Percentiles rank a stretch among this genome's conserved stretches.
Evolutionary conservation across 2,888 invertebrate genomes (phyloP).

Genomic region (Homarus gammarus): DNA sequence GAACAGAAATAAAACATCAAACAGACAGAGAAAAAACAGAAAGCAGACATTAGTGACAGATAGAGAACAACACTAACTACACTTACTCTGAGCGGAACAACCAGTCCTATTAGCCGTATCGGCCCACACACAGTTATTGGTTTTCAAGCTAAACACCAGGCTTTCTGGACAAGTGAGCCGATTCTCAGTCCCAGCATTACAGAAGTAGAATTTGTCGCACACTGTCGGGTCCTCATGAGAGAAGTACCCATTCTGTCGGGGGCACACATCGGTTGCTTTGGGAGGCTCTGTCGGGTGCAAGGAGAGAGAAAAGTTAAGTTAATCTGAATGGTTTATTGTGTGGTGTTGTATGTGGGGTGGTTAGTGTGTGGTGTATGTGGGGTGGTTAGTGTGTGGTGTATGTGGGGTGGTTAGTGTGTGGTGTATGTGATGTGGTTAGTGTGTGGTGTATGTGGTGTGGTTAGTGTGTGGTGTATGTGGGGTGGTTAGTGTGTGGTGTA

Average conservation of each 20-base stretch:
- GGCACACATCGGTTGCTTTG: conserved; percentile 86
- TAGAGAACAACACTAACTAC: no score
- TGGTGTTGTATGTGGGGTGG: background rate
- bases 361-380: background rate
- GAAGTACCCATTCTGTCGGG: conserved; percentile 93
- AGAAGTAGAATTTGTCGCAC: conserved; percentile 93
- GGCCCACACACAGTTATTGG: conserved; percentile 95
- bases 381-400: no score
- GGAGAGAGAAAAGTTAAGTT: background rate
- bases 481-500: no score
- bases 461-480: no score
- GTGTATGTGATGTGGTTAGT: no score
- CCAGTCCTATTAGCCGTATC: conserved; percentile 93
- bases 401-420: background rate
- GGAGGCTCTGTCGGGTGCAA: conserved; percentile 79
- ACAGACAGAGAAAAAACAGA: no score
- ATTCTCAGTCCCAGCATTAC: conserved; percentile 89
- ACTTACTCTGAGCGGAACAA: conserved; percentile 89
- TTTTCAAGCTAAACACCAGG: conserved; percentile 91
- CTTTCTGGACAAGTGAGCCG: conserved; percentile 93
- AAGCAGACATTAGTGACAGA: no score
- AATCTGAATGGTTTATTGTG: no score
- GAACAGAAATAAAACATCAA: no score
- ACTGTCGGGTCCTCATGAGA: conserved; percentile 90
- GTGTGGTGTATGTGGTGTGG: no score